Base-by-base conservation (phyloP, 1,140 invertebrate species). In the Diachasma alloeum region DNA sequence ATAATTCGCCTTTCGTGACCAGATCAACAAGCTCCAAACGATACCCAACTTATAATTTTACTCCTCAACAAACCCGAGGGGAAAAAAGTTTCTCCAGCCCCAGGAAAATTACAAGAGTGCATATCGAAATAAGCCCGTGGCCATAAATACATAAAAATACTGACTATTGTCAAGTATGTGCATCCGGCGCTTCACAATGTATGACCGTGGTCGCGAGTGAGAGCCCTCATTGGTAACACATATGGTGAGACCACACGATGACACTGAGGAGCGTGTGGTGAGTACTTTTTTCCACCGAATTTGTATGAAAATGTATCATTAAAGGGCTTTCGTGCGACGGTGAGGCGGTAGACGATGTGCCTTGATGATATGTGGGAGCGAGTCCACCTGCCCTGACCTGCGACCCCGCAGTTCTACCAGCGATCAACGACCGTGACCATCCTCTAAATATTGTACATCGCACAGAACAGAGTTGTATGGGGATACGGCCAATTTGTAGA, bases 361-460 rank as follows among this genome's bases (percentile, higher is more conserved):
- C 59, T 6, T 72, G n/a, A 77, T 68, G 67, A 73, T 46, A 46
- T 53, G 77, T 85, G 84, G 81, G 83, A 85, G 72, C 71, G 24
- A 13, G 36, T 74, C 77, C 84, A 85, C 83, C 84, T 85, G 84
- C 46, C 67, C 72, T 82, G 69, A 78, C 82, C 77, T 75, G 67
- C 24, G 39, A 63, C 24, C 24, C 42, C 46, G 70, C 26, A 31
- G 19, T 11, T 24, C 4, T 53, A 26, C 37, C 31, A 39, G 11
- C 37, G 31, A 44, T 42, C 59, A 74, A 75, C 74, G 31, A 75
- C 74, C 66, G 26, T 56, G 74, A 56, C 36, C 74, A 75, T 53
- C 59, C 46, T 46, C 36, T 59, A 74, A 39, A 63, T 56, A 68
- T 68, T 44, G 44, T 68, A 74, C 19, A 67, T 67, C 2, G 31